Conservation (phyloP, 2,797 vertebrate genomes). For the Betta splendens region DNA sequence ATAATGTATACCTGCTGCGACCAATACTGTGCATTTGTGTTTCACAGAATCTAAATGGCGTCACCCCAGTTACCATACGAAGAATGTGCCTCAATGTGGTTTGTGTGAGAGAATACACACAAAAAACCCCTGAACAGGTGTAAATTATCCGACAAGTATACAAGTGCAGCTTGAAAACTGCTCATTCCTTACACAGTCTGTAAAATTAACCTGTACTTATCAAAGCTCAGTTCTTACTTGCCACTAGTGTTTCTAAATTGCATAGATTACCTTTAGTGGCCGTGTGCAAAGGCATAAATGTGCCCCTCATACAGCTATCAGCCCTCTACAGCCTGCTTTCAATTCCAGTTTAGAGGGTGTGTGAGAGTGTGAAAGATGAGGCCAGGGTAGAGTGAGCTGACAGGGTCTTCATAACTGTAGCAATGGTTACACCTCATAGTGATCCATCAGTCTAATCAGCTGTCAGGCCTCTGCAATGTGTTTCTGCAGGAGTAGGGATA, state of each 20-base stretch:
- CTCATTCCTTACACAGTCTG: not conserved
- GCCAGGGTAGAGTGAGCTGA: constrained; percentile 43
- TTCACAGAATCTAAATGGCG: constrained; percentile 50
- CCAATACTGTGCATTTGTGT: constrained; percentile 59
- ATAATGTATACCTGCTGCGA: constrained; percentile 64
- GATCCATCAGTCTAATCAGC: constrained; percentile 67
- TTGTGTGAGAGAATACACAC: constrained; percentile 11
- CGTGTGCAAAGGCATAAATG: constrained; percentile 27
- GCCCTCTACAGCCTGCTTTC: constrained; percentile 34
- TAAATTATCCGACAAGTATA: constrained; percentile 34
- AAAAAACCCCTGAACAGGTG: constrained; percentile 8
- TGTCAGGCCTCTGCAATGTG: constrained; percentile 43
- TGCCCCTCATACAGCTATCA: constrained; percentile 26
- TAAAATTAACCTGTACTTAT: not conserved
- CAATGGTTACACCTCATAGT: constrained; percentile 51
- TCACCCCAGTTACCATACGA: constrained; percentile 58
- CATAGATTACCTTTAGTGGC: constrained; percentile 23
- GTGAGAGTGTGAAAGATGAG: constrained; percentile 37
- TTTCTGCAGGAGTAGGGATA: constrained; percentile 41
- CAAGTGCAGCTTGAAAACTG: no score
- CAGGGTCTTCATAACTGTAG: constrained; percentile 45
- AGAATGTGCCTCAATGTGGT: constrained; percentile 48
- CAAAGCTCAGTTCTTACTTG: constrained; percentile 3
- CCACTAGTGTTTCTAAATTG: constrained; percentile 14
- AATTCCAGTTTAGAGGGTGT: constrained; percentile 27